Evolutionary conservation across 30 jellyfish, hydroid and myxozoan genomes (phyloP).

Genomic region (Cassiopea andromeda): DNA sequence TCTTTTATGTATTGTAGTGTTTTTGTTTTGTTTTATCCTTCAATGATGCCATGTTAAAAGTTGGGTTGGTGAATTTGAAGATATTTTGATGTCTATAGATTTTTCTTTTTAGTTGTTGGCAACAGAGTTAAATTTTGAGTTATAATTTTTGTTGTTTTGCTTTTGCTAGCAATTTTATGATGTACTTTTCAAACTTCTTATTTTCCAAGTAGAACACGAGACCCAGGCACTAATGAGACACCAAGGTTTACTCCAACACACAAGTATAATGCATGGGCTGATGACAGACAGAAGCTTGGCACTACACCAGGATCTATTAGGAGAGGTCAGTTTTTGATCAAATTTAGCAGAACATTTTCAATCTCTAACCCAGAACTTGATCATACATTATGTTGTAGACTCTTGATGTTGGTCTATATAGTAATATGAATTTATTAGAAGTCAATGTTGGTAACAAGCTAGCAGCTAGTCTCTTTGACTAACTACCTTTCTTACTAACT

Average conservation of each 20-base stretch:
- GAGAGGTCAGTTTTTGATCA: slow-evolving; percentile 21
- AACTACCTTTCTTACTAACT: no score
- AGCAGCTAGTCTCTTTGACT: no score
- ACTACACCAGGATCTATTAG: slow-evolving; percentile 67
- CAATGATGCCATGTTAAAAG: neutral
- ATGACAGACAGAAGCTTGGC: slow-evolving; percentile 78
- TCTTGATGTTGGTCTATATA: no score
- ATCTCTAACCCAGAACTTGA: neutral
- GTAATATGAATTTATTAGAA: no score
- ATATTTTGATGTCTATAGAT: no score
- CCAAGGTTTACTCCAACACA: slow-evolving; percentile 98
- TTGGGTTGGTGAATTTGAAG: neutral
- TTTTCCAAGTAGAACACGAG: neutral
- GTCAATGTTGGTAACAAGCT: no score
- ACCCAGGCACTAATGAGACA: slow-evolving; percentile 76
- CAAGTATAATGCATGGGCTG: slow-evolving; percentile 95
- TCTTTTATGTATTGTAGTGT: neutral
- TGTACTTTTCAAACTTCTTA: neutral
- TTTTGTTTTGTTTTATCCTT: no score
- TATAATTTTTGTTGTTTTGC: neutral
- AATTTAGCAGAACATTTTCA: neutral
- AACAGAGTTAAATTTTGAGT: neutral
- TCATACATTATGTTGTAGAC: neutral
- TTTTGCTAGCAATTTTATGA: neutral
- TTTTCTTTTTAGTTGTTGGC: no score